These are phyloP conservation scores for Taenioides sp. DNA, from an alignment of 2,797 vertebrate species.

Conservation along the genomic window DNA sequence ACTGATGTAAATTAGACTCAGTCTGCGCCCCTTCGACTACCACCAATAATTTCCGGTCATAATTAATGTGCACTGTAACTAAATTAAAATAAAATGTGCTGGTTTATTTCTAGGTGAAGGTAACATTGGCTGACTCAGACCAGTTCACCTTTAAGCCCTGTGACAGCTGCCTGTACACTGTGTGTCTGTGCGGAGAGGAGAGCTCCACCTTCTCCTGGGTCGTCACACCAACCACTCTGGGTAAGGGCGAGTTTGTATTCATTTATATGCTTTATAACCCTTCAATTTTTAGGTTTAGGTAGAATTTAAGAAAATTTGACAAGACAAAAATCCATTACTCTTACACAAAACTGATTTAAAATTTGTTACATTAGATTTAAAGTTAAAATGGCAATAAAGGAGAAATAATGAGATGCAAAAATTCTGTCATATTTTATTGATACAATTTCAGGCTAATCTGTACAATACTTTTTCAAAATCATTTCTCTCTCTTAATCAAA, in stretches of 20 bases:
- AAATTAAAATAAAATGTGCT: neutral
- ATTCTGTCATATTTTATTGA: neutral
- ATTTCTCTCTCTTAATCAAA: neutral
- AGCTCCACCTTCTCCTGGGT: conserved; percentile 82
- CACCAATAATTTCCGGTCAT: no score
- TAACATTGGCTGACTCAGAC: conserved; percentile 64
- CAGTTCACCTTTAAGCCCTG: conserved; percentile 63
- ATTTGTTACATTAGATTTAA: no score
- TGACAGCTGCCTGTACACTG: conserved; percentile 64
- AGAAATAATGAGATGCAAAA: neutral
- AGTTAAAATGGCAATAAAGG: neutral
- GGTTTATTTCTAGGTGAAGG: conserved; percentile 70
- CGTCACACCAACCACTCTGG: conserved; percentile 71
- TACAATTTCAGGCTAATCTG: no score
- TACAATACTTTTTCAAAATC: neutral
- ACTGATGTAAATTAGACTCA: no score
- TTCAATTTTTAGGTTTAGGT: neutral
- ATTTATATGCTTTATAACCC: neutral
- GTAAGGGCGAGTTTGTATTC: conserved; percentile 49
- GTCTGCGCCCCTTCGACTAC: no score
- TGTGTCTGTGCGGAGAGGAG: conserved; percentile 80
- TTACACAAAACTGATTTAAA: neutral
- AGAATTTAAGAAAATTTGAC: neutral
- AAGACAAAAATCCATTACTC: neutral
- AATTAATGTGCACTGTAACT: neutral